Percentiles rank a stretch among this genome's conserved stretches.
Conservation (phyloP, 2,888 invertebrate species). For the Pristionchus mayeri region DNA sequence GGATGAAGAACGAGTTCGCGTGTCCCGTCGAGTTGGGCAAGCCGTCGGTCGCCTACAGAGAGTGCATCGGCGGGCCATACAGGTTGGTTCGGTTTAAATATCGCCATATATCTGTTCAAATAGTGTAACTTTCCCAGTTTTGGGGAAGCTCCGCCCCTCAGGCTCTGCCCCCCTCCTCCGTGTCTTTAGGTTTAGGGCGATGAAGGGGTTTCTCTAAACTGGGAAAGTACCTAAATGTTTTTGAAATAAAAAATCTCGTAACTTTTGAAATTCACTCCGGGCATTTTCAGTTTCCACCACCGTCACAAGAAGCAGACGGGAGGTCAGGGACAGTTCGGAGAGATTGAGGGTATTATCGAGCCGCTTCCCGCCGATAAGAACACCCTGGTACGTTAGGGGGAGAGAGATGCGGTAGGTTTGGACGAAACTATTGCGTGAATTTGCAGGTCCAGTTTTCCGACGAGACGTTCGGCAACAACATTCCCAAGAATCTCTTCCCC, state of each 20-base stretch:
- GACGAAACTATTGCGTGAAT: background rate
- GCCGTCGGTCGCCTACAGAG: constrained; percentile 95
- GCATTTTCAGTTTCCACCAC: constrained; percentile 85
- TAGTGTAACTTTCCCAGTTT: too few relatives aligned
- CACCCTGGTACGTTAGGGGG: constrained; percentile 76
- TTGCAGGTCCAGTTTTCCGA: constrained; percentile 83
- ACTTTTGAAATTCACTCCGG: background rate
- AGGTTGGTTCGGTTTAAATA: too few relatives aligned
- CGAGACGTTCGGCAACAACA: constrained; percentile 92
- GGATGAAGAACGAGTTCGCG: constrained; percentile 96
- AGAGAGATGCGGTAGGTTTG: constrained; percentile 80
- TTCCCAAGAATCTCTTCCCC: constrained; percentile 93
- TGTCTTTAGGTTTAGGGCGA: too few relatives aligned
- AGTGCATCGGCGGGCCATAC: constrained; percentile 85
- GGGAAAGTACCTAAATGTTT: background rate
- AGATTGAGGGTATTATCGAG: constrained; percentile 89
- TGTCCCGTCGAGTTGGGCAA: constrained; percentile 92
- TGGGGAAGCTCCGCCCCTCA: too few relatives aligned
- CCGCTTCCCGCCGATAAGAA: constrained; percentile 90
- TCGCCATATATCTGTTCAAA: too few relatives aligned
- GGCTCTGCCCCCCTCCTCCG: too few relatives aligned
- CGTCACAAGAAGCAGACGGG: constrained; percentile 98
- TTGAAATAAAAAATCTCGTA: background rate
- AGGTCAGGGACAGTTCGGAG: constrained; percentile 94
- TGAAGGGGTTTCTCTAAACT: too few relatives aligned